Evolutionary conservation across 2,888 invertebrate genomes (phyloP).

Genomic region (Hoplodrina ambigua): DNA sequence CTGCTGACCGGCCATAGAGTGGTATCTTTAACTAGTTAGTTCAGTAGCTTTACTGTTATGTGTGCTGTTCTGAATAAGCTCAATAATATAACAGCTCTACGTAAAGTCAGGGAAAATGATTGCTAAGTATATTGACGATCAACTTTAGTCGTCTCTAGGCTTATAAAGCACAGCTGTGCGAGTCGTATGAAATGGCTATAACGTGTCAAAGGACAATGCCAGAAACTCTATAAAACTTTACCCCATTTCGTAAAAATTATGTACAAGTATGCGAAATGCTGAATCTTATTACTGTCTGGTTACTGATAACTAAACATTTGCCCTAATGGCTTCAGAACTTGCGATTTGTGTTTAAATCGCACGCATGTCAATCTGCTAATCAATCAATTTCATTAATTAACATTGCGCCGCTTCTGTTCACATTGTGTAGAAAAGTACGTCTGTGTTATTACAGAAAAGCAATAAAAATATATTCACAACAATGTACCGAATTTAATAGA

Average conservation of each 20-base stretch:
- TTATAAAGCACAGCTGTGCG: background rate
- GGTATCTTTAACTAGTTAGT: constrained; percentile 19
- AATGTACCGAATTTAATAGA: constrained; percentile 18
- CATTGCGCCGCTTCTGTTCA: background rate
- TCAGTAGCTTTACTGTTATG: constrained; percentile 37
- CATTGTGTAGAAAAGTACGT: background rate
- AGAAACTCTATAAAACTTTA: too few species aligned
- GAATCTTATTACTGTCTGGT: too few species aligned
- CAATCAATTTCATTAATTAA: too few species aligned
- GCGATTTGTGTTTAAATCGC: background rate
- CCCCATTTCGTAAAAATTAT: too few species aligned
- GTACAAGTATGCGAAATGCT: too few species aligned
- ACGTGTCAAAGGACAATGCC: background rate
- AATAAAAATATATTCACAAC: constrained; percentile 14
- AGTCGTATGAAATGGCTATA: background rate
- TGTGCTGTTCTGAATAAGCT: constrained; percentile 34
- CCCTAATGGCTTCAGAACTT: background rate
- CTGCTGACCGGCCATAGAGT: constrained; percentile 23
- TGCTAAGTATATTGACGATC: background rate
- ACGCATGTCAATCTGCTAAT: background rate
- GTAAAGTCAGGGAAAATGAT: background rate
- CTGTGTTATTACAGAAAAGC: background rate
- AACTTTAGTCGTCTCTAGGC: background rate
- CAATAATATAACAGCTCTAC: constrained; percentile 6
- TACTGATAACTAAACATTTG: background rate